Evolutionary conservation across 2,797 vertebrate species (phyloP).

Genomic region (Cyprinodon diabolis): DNA sequence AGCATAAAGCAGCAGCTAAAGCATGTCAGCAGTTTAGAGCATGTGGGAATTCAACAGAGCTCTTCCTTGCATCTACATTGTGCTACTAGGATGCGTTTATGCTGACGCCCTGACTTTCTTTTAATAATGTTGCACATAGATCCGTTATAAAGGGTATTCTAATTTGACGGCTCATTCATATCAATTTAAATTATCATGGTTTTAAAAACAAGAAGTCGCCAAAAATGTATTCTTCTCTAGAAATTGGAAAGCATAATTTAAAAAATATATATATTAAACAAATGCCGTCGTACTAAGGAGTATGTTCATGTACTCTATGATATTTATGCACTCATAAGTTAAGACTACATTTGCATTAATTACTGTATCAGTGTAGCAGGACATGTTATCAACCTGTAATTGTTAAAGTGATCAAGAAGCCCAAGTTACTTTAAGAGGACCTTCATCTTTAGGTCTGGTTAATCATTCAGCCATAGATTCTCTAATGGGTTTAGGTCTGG

Average conservation of each 20-base stretch:
- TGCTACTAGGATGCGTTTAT: not conserved
- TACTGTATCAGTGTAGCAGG: not conserved
- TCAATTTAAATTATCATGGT: not conserved
- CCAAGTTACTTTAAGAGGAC: no score
- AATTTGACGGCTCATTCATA: not conserved
- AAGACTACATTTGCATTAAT: not conserved
- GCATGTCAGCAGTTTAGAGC: constrained; percentile 57
- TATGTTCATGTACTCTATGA: not conserved
- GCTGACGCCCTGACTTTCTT: constrained; percentile 5
- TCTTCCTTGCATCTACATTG: constrained; percentile 15
- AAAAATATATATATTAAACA: not conserved
- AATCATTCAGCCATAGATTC: not conserved
- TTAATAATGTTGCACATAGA: not conserved
- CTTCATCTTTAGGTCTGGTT: not conserved
- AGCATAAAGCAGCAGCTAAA: constrained; percentile 36
- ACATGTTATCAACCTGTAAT: not conserved
- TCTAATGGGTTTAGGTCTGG: not conserved
- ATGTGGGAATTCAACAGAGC: constrained; percentile 34
- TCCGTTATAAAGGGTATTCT: not conserved
- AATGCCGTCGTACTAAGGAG: not conserved
- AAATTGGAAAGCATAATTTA: no score
- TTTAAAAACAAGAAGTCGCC: not conserved
- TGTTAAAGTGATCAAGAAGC: not conserved
- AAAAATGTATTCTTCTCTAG: not conserved
- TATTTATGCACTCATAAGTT: not conserved